A percentile compares a stretch with the other conserved stretches of the same genome.
phyloP scores from a whole-genome alignment of 2,797 vertebrate genomes.

The Chaetophractus vellerosus region DNA sequence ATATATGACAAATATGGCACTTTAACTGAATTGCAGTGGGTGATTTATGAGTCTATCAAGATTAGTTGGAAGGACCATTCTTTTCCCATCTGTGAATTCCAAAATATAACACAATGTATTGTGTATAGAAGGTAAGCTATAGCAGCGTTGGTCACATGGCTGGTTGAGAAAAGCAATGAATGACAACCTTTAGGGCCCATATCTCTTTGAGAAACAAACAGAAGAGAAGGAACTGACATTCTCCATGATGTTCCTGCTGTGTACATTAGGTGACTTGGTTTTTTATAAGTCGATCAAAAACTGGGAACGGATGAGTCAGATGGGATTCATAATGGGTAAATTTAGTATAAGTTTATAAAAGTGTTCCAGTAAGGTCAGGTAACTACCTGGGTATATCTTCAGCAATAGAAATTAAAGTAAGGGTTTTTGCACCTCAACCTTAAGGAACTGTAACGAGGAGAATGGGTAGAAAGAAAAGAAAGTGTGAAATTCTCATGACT shows the following conservation, averaged over 20 bases:
- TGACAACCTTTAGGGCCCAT: background rate
- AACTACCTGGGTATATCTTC: background rate
- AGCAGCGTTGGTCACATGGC: background rate
- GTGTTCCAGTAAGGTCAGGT: background rate
- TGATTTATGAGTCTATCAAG: background rate
- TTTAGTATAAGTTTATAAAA: background rate
- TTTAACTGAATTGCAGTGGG: background rate
- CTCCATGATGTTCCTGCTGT: background rate
- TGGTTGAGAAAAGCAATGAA: background rate
- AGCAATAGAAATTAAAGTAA: background rate
- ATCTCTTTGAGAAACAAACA: conserved; percentile 13
- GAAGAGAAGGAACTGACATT: background rate
- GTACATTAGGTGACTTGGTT: background rate
- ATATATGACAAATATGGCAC: background rate
- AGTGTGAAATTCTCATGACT: background rate
- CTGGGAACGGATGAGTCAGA: background rate
- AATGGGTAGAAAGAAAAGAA: background rate
- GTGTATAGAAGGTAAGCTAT: background rate
- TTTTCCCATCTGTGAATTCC: background rate
- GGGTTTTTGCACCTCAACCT: background rate
- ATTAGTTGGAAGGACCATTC: background rate
- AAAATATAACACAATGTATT: background rate
- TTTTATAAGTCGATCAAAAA: background rate
- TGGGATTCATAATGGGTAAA: background rate
- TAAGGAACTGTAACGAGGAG: background rate